Evolutionary conservation across 2,113 vertebrate genomes (phyloP), one percentile per base, ranked within the genome.

Genomic region (Sardina pilchardus): DNA sequence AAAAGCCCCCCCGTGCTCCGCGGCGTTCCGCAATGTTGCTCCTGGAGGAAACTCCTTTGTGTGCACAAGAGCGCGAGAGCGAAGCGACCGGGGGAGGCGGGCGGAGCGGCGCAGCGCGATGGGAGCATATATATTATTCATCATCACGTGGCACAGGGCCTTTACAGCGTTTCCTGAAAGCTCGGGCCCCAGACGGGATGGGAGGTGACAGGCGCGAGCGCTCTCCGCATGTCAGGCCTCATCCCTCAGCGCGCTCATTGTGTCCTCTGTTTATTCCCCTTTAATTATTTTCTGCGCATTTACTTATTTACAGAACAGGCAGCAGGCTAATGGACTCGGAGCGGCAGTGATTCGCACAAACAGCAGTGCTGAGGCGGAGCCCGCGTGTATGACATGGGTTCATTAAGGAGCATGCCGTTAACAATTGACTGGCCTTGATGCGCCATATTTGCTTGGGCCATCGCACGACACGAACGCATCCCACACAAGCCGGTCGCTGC

Each of bases 141-240:
- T 92, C 82, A 71, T 89, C 86, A 89, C 88, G 86, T 87, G 86
- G 88, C 82, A 88, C 85, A 36, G 34, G 71, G 89, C 89, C 86
- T 89, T 92, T 89, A 88, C 90, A 92, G 90, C 85, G 85, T 91
- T 93, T 92, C 92, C 88, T 92, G 87, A 93, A 94, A 92, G 89
- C 91, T 85, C 86, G 63, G 63, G 63, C 85, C 63, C 85, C 63
- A 80, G 84, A 91, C 75, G 89, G 89, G 87, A 93, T 91, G 78
- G 84, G 88, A 92, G 53, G 86, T 56, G 92, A 93, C 93, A 89
- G 88, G 85, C 86, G 56, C 81, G 85, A 90, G 84, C 81, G 84
- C 90, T 90, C 89, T 89, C 50, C 81, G 88, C 81, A 90, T 86
- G 84, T 89, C 88, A 39, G 12, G 71, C 71, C 71, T 12, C 34